Percentiles rank a stretch among this genome's conserved stretches.
Evolutionary conservation across 2,113 vertebrate species (phyloP).

Genomic region (Calcarius ornatus): DNA sequence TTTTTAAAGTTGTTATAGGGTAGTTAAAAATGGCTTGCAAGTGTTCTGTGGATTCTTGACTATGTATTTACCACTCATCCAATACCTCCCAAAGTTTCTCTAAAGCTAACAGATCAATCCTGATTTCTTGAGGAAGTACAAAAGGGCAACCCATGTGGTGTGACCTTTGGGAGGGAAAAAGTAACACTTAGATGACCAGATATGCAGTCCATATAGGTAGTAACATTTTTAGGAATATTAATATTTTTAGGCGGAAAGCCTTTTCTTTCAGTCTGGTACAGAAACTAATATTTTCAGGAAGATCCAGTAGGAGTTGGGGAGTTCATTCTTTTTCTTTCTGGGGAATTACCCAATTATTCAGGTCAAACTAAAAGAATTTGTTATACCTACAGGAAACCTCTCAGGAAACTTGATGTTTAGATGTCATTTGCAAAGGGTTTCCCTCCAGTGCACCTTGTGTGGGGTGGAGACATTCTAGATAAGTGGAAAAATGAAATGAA

Average conservation of each 20-base stretch:
- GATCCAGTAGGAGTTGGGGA: background rate
- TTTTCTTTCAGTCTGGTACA: background rate
- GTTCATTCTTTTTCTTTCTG: background rate
- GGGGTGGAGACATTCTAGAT: background rate
- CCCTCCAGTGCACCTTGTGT: background rate
- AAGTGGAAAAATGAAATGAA: background rate
- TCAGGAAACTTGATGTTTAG: background rate
- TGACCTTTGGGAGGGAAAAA: background rate
- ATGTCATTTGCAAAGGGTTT: background rate
- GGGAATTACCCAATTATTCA: background rate
- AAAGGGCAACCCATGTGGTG: background rate
- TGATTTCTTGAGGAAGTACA: background rate
- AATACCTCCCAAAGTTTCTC: background rate
- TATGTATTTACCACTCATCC: background rate
- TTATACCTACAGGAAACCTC: background rate
- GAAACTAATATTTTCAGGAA: background rate
- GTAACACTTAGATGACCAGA: background rate
- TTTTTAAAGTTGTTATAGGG: background rate
- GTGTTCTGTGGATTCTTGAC: background rate
- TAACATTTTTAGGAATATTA: background rate
- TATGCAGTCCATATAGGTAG: accelerated
- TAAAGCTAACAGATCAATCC: background rate
- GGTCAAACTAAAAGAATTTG: background rate
- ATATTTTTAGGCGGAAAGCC: background rate
- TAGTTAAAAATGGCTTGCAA: background rate